Percentiles rank a stretch among this genome's conserved stretches.
Evolutionary conservation across 2,888 invertebrate genomes (phyloP).

Genomic region (Azorinus chamasolen): DNA sequence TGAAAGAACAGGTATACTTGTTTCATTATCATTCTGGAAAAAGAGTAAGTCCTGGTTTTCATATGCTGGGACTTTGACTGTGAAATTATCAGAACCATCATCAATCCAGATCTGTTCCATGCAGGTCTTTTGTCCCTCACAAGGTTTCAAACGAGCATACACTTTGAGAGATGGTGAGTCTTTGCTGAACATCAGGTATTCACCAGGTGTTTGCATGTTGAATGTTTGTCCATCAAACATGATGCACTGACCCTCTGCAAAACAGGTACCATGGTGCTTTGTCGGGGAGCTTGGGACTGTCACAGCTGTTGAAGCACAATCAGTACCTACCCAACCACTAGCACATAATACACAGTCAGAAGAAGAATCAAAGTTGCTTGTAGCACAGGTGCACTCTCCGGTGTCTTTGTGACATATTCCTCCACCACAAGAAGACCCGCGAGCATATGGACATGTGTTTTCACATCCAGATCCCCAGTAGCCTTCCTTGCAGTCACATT

Average conservation of each 20-base stretch:
- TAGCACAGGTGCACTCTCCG: slow-evolving; percentile 70
- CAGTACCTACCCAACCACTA: slow-evolving; percentile 71
- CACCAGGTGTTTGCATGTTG: slow-evolving; percentile 58
- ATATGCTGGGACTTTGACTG: slow-evolving; percentile 56
- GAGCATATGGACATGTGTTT: slow-evolving; percentile 55
- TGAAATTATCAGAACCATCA: slow-evolving; percentile 50
- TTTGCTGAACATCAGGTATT: slow-evolving; percentile 54
- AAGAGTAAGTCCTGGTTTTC: slow-evolving; percentile 33
- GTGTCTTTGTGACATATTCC: slow-evolving; percentile 59
- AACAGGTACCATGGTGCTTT: slow-evolving; percentile 22
- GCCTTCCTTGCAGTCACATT: slow-evolving; percentile 67
- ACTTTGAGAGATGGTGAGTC: slow-evolving; percentile 34
- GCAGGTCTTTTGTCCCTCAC: slow-evolving; percentile 63
- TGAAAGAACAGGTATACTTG: slow-evolving; percentile 20
- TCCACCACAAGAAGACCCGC: slow-evolving; percentile 66
- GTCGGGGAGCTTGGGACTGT: slow-evolving; percentile 49
- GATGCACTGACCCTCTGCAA: slow-evolving; percentile 64
- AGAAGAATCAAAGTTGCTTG: slow-evolving; percentile 55
- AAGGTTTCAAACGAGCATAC: slow-evolving; percentile 62
- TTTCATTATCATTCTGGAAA: slow-evolving; percentile 45
- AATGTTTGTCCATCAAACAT: slow-evolving; percentile 70
- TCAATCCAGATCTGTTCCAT: slow-evolving; percentile 68
- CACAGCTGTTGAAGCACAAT: slow-evolving; percentile 66
- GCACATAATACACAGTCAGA: slow-evolving; percentile 65
- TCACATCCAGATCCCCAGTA: slow-evolving; percentile 70